These are phyloP conservation scores for Apostichopus leukothele DNA, from an alignment of 53 echinoderm and acorn worm species.

Conservation along the genomic window DNA sequence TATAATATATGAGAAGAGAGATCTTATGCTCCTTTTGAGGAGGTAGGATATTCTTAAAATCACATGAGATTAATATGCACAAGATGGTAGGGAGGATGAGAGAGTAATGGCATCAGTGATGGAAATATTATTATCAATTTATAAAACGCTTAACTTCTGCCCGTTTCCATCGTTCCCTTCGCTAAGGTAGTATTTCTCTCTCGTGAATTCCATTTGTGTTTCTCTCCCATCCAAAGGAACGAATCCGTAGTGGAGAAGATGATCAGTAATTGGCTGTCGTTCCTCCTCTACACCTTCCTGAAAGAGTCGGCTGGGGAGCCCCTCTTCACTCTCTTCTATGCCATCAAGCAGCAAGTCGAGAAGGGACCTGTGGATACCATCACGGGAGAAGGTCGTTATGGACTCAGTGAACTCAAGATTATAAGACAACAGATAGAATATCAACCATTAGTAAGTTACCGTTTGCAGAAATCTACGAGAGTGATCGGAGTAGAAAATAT, in stretches of 20 bases:
- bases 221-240: conserved; percentile 56
- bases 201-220: neutral
- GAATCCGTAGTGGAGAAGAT: conserved; percentile 97
- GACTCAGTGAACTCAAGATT: conserved; percentile 92
- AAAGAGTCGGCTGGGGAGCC: conserved; percentile 85
- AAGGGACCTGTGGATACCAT: conserved; percentile 91
- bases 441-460: conserved; percentile 70
- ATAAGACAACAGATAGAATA: conserved; percentile 93
- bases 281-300: conserved; percentile 87
- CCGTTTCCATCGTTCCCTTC: too few species aligned
- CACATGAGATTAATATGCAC: too few species aligned
- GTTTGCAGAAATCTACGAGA: neutral
- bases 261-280: conserved; percentile 87
- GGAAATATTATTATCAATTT: too few species aligned
- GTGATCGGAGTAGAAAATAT: neutral
- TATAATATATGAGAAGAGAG: too few species aligned
- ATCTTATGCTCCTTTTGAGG: too few species aligned
- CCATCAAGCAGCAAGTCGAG: conserved; percentile 90
- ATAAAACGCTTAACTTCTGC: too few species aligned
- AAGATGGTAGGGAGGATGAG: too few species aligned
- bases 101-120: too few species aligned
- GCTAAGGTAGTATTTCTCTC: too few species aligned
- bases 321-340: conserved; percentile 85
- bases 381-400: conserved; percentile 87
- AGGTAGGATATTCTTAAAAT: too few species aligned